Evolutionary conservation across 2,888 invertebrate species (phyloP).

Genomic region (Julus scanicus): DNA sequence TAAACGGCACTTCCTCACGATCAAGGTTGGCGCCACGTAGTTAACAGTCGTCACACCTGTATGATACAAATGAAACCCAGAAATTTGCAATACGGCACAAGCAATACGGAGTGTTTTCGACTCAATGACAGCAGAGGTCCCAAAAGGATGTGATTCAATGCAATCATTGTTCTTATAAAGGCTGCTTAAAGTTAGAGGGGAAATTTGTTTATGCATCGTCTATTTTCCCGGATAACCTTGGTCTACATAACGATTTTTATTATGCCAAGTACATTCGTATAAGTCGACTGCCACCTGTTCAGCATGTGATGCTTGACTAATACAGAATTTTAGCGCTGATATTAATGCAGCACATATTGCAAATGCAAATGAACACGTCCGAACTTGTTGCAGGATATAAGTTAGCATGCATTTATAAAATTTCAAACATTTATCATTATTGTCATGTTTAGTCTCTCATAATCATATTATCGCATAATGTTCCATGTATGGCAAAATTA

Average conservation of each 20-base stretch:
- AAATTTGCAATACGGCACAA: neutral
- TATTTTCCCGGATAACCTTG: constrained; percentile 6
- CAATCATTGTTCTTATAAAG: neutral
- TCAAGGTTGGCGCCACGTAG: neutral
- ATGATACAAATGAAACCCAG: neutral
- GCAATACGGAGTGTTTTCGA: neutral
- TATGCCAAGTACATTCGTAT: neutral
- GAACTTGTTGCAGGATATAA: neutral
- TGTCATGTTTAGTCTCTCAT: too few species aligned
- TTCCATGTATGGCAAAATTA: too few species aligned
- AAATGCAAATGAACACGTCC: neutral
- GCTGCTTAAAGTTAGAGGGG: neutral
- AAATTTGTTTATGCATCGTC: constrained; percentile 1
- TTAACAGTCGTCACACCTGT: neutral
- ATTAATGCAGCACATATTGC: neutral
- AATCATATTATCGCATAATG: too few species aligned
- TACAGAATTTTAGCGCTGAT: neutral
- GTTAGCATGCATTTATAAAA: neutral
- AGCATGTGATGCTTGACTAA: neutral
- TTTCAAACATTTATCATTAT: too few species aligned
- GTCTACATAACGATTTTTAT: neutral
- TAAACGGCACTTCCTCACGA: too few species aligned
- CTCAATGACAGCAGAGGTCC: neutral
- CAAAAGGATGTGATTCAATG: neutral
- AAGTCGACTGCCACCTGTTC: neutral